Conservation (phyloP, 2,113 vertebrate species). For the Gallinago media region DNA sequence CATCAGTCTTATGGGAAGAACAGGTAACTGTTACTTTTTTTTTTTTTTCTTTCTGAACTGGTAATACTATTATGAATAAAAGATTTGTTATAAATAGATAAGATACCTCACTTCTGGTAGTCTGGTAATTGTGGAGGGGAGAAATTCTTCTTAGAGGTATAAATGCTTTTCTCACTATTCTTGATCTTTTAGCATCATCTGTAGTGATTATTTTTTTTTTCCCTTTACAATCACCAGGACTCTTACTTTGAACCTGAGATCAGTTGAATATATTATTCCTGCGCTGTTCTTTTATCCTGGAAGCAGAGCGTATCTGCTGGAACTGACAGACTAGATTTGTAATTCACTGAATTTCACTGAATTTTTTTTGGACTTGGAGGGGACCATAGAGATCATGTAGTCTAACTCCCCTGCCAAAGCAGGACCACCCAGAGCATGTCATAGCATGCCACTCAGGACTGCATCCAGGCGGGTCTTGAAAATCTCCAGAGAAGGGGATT, state of each 20-base stretch:
- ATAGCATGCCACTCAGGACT: too few relatives aligned
- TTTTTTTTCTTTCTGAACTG: background rate
- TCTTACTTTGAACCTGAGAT: conserved; percentile 23
- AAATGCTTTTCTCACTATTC: background rate
- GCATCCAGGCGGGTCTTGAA: too few relatives aligned
- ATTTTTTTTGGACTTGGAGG: too few relatives aligned
- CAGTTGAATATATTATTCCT: background rate
- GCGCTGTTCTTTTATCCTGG: background rate
- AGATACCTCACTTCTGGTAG: background rate
- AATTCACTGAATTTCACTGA: too few relatives aligned
- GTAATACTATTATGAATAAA: background rate
- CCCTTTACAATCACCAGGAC: background rate
- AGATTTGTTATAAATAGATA: background rate
- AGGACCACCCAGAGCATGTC: too few relatives aligned
- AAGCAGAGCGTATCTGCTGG: background rate
- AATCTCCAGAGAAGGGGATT: too few relatives aligned
- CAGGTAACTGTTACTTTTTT: background rate
- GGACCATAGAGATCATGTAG: too few relatives aligned
- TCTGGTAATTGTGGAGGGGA: background rate
- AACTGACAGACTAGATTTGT: background rate
- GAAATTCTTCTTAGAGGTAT: background rate
- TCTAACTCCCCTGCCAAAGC: too few relatives aligned
- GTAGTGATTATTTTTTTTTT: background rate
- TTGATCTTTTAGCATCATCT: background rate
- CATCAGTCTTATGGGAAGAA: background rate